Evolutionary conservation across 2,113 vertebrate genomes (phyloP).

Genomic region (Laterallus jamaicensis): DNA sequence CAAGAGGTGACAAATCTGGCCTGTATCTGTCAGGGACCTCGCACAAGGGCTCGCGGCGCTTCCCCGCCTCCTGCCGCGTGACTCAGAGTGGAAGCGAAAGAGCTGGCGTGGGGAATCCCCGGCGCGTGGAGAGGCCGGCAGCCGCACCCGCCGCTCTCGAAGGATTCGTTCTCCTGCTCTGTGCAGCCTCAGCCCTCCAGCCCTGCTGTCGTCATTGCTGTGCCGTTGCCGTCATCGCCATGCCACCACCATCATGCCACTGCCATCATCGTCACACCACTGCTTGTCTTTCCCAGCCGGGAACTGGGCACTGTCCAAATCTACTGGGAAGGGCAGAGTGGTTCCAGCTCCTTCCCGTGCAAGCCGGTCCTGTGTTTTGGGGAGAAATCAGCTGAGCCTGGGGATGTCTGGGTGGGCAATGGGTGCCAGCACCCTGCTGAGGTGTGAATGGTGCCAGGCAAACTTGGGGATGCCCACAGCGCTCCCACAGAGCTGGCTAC

Average conservation of each 20-base stretch:
- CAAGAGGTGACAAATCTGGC: neutral
- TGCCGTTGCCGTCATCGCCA: fast-evolving
- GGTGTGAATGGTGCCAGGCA: fast-evolving
- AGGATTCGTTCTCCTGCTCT: neutral
- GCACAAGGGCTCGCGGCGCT: neutral
- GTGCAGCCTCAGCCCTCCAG: fast-evolving
- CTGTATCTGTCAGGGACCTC: neutral
- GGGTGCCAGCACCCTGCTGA: neutral
- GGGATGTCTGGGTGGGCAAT: neutral
- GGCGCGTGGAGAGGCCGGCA: fast-evolving
- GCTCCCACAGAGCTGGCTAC: neutral
- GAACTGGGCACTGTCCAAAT: neutral
- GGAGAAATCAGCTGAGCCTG: fast-evolving
- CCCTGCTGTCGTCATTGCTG: fast-evolving
- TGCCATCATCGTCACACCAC: fast-evolving
- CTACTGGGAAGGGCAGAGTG: neutral
- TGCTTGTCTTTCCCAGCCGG: neutral
- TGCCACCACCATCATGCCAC: neutral
- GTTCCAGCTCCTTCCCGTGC: neutral
- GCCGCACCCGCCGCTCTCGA: neutral
- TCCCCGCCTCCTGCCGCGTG: neutral
- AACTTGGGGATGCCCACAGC: fast-evolving
- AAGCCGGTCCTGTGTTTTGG: neutral
- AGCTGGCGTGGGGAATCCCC: neutral
- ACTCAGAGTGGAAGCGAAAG: conserved; percentile 25